Evolutionary conservation across 2,797 vertebrate species (phyloP).

Genomic region (Xenentodon cancila): DNA sequence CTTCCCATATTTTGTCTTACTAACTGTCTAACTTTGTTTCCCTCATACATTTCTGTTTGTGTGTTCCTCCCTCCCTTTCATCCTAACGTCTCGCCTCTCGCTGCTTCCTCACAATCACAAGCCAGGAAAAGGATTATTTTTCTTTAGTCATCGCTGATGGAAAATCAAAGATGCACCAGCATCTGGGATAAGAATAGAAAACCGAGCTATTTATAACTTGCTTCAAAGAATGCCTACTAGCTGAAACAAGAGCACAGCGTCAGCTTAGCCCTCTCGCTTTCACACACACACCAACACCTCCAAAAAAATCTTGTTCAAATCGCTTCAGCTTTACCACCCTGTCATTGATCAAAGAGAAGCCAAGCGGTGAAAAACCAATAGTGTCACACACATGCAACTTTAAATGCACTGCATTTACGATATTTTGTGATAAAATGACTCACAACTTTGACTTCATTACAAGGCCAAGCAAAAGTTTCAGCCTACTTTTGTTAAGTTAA

Average conservation of each 20-base stretch:
- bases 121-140: constrained; percentile 64
- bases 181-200: constrained; percentile 75
- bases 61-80: constrained; percentile 5
- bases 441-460: background rate
- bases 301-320: constrained; percentile 4
- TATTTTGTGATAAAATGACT: constrained; percentile 28
- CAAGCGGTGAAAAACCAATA: constrained; percentile 30
- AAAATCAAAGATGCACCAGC: constrained; percentile 63
- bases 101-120: constrained; percentile 35
- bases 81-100: constrained; percentile 30
- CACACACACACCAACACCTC: constrained; percentile 8
- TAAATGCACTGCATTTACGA: constrained; percentile 34
- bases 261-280: constrained; percentile 22
- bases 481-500: constrained; percentile 15
- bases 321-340: constrained; percentile 3
- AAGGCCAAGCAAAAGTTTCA: background rate
- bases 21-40: constrained; percentile 24
- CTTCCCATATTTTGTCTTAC: constrained; percentile 41
- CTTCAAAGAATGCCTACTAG: constrained; percentile 60
- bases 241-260: constrained; percentile 54
- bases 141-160: constrained; percentile 64
- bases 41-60: constrained; percentile 15
- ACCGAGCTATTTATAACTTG: constrained; percentile 71
- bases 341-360: constrained; percentile 23
- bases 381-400: constrained; percentile 13